These are phyloP conservation scores for Aradus depressus DNA, from an alignment of 2,888 invertebrate genomes.

Conservation along the genomic window DNA sequence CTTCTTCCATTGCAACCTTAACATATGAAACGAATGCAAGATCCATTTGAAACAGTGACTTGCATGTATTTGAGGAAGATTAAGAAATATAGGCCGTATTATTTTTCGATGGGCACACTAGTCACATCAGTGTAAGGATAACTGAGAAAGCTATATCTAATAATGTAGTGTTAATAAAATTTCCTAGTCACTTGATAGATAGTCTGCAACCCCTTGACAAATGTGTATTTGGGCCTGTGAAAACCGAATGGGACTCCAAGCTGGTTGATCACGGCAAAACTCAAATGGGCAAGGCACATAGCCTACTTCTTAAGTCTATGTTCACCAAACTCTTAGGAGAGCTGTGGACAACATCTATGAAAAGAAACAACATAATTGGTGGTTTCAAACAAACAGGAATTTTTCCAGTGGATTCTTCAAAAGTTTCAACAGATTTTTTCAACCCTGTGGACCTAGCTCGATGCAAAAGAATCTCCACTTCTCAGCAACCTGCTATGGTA, in stretches of 20 bases:
- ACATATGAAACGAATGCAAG: too few species aligned
- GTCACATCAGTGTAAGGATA: constrained; percentile 6
- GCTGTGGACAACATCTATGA: constrained; percentile 18
- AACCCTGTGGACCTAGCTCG: constrained; percentile 11
- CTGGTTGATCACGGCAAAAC: constrained; percentile 13
- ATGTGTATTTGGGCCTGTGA: constrained; percentile 16
- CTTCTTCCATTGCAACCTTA: too few species aligned
- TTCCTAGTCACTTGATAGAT: constrained; percentile 8
- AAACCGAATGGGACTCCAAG: constrained; percentile 12
- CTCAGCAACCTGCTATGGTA: too few species aligned
- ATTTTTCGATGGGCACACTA: constrained; percentile 14
- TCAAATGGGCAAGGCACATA: constrained; percentile 4
- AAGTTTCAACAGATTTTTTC: constrained; percentile 15
- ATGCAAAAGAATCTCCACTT: constrained; percentile 10
- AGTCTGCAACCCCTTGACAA: too few species aligned
- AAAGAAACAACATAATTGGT: constrained; percentile 8
- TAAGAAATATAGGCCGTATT: too few species aligned
- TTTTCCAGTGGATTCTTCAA: constrained; percentile 13
- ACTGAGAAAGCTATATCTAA: neutral
- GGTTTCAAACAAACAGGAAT: constrained; percentile 15
- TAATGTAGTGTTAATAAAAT: constrained; percentile 1
- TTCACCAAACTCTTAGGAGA: constrained; percentile 17
- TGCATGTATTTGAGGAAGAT: too few species aligned
- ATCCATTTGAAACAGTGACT: too few species aligned
- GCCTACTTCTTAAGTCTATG: constrained; percentile 2